Base-by-base conservation (phyloP, 2,888 invertebrate species). In the Drosophila neonasuta region DNA sequence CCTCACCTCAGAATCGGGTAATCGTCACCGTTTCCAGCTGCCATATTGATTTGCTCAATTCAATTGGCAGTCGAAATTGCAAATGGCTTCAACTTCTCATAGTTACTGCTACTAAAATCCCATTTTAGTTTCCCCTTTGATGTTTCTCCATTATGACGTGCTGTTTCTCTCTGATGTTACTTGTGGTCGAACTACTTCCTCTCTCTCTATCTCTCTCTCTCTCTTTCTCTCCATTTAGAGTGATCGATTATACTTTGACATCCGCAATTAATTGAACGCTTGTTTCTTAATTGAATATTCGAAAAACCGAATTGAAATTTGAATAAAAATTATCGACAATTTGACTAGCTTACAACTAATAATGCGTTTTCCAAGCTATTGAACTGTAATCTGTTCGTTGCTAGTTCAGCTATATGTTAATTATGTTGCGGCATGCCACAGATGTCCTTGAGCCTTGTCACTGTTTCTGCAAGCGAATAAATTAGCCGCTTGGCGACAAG, bases 21-120 rank as follows among this genome's bases (percentile, higher is more conserved):
- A 77, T 71, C 57, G 67, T 68, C 65, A 54, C 46, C 30, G 49
- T 50, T 55, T n/a, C n/a, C 11, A 56, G 34, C 29, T 45, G 20
- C 42, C 65, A 64, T 68, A 82, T 79, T 79, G 82, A 79, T 80
- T 82, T 68, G 80, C 68, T 71, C 66, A 69, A 79, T 68, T 50
- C 41, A 44, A 67, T 65, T 52, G 63, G 45, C 51, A 59, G 52
- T 57, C 34, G 52, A 60, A 79, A 52, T 71, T 56, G 58, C 48
- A 68, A 48, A 59, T 44, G 41, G 39, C 57, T 68, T 50, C 51
- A 48, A 57, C 57, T 39, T 46, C 29, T 39, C 52, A 64, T 49
- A 54, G 59, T 50, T 73, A 50, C 34, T 45, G 45, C 24, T 42
- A 44, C 45, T 51, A 45, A 51, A 73, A 62, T 71, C 36, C 48